A percentile compares a stretch with the other conserved stretches of the same genome.
phyloP scores from a whole-genome alignment of 1,140 invertebrate genomes.

The Drosophila repleta region DNA sequence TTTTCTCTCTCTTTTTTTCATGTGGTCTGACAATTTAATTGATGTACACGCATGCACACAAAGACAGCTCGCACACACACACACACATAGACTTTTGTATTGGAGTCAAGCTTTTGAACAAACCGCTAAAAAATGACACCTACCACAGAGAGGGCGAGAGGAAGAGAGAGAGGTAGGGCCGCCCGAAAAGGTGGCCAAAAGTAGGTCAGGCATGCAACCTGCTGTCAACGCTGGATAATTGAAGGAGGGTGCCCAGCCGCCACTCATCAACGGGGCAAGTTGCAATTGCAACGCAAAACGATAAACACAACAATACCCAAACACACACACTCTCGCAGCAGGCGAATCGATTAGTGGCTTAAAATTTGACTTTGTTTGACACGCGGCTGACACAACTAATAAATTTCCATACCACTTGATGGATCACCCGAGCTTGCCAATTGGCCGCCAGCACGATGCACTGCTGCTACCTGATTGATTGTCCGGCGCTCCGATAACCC shows the following conservation, averaged over 20 bases:
- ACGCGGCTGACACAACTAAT: conserved; percentile 76
- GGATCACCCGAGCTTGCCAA: conserved; percentile 19
- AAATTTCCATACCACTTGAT: conserved; percentile 60
- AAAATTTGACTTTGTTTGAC: conserved; percentile 75
- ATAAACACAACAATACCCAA: conserved; percentile 19
- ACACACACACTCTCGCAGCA: background rate
- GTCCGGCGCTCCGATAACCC: conserved; percentile 55
- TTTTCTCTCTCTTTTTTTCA: conserved; percentile 26
- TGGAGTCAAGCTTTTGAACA: conserved; percentile 66
- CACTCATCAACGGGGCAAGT: conserved; percentile 31
- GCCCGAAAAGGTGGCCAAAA: conserved; percentile 50
- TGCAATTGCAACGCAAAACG: conserved; percentile 36
- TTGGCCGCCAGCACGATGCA: background rate
- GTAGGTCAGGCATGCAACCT: conserved; percentile 79
- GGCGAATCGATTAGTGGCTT: conserved; percentile 61
- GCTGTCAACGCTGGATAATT: conserved; percentile 76
- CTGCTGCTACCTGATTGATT: conserved; percentile 59
- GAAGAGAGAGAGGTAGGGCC: background rate
- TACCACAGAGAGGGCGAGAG: conserved; percentile 16
- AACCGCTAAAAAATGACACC: conserved; percentile 77
- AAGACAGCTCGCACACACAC: conserved; percentile 31
- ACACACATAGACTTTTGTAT: background rate
- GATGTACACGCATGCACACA: conserved; percentile 71
- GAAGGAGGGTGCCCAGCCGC: conserved; percentile 38
- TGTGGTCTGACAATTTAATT: conserved; percentile 77